Percentiles rank a stretch among this genome's conserved stretches.
Conservation (phyloP, 1,140 invertebrate species). For the Drosophila pallidifrons region DNA sequence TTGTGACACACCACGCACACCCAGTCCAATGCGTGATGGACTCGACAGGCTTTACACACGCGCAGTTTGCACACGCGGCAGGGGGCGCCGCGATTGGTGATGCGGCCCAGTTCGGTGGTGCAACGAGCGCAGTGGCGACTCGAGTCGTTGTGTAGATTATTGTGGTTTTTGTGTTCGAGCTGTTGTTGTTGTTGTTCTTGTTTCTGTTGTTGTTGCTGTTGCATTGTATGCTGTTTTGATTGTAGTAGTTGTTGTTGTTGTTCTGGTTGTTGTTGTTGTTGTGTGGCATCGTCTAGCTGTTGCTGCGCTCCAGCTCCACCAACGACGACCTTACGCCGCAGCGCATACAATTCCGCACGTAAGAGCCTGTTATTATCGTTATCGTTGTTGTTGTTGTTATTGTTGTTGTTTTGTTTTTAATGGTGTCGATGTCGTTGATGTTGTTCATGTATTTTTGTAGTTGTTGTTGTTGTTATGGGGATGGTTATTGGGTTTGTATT, state of each 20-base stretch:
- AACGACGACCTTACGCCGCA: conserved; percentile 86
- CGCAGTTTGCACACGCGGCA: conserved; percentile 89
- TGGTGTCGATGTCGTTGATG: conserved; percentile 17
- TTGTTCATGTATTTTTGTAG: conserved; percentile 32
- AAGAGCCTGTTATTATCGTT: conserved; percentile 86
- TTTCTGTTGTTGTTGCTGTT: conserved; percentile 65
- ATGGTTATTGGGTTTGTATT: conserved; percentile 71
- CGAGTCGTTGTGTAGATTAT: conserved; percentile 83
- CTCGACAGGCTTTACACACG: conserved; percentile 91
- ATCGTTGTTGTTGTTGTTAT: conserved; percentile 37
- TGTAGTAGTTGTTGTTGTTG: conserved; percentile 55
- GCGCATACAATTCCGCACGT: conserved; percentile 88
- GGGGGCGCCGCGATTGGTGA: conserved; percentile 90
- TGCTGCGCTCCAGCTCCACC: conserved; percentile 57
- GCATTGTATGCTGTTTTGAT: conserved; percentile 48
- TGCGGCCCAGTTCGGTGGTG: conserved; percentile 89
- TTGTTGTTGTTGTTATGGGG: conserved; percentile 28
- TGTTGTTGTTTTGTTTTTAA: neutral
- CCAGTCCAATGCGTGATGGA: conserved; percentile 90
- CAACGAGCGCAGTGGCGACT: conserved; percentile 90
- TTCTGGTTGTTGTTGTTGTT: conserved; percentile 66
- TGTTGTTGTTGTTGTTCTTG: conserved; percentile 61
- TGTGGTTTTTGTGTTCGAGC: conserved; percentile 72
- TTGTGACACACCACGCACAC: conserved; percentile 91
- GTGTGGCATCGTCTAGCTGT: conserved; percentile 65